These are phyloP conservation scores for Holacanthella duospinosa DNA, from an alignment of 2,888 invertebrate genomes.

Conservation along the genomic window DNA sequence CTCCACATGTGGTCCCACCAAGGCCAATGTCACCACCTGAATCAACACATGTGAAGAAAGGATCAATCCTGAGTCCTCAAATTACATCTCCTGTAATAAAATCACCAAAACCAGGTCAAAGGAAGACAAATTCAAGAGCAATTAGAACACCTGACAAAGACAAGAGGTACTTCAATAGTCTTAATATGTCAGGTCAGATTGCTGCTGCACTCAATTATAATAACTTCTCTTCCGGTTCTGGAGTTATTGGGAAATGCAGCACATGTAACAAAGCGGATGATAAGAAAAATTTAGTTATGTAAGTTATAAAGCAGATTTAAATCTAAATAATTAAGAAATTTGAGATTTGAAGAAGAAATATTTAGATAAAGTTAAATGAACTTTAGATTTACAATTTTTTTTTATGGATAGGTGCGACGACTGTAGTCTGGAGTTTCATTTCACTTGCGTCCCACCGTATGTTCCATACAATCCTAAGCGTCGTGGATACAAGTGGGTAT, in stretches of 20 bases:
- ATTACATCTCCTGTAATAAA: neutral
- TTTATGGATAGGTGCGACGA: slow-evolving; percentile 85
- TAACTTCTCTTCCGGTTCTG: slow-evolving; percentile 1
- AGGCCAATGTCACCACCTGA: no score
- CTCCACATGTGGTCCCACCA: no score
- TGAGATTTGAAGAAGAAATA: no score
- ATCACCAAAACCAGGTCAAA: neutral
- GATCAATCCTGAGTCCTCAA: neutral
- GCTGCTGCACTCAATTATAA: neutral
- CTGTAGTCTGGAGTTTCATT: slow-evolving; percentile 81
- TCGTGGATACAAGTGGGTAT: neutral
- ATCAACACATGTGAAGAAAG: neutral
- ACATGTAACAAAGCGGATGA: slow-evolving; percentile 56
- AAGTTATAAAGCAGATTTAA: slow-evolving; percentile 39
- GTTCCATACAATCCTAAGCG: slow-evolving; percentile 82
- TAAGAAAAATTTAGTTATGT: slow-evolving; percentile 58
- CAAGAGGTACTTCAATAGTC: slow-evolving; percentile 3
- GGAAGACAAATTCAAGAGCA: neutral
- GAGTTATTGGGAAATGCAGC: slow-evolving; percentile 48
- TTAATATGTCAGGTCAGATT: neutral
- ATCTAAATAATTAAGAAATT: neutral
- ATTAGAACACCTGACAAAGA: neutral
- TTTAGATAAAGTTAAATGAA: neutral
- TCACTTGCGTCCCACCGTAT: slow-evolving; percentile 84
- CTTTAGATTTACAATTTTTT: neutral